Evolutionary conservation across 2,113 vertebrate genomes (phyloP).

Genomic region (Puma concolor): DNA sequence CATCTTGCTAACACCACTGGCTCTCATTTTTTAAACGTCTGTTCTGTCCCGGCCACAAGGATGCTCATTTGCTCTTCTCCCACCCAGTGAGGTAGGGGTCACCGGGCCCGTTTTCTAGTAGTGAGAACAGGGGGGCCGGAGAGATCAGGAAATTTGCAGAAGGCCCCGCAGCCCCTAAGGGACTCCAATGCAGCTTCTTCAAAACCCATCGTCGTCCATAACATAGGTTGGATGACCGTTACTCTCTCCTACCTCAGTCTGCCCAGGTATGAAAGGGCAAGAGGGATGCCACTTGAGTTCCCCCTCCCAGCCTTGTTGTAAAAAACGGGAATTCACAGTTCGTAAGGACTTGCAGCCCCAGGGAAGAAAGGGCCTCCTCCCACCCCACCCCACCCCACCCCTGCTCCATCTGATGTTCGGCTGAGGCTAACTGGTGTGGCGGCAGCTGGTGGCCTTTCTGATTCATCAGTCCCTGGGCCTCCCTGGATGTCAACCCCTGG

Average conservation of each 20-base stretch:
- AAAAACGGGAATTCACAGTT: background rate
- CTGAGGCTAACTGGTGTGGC: fast-evolving
- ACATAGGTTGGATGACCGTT: fast-evolving
- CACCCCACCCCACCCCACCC: fast-evolving
- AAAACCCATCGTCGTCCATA: fast-evolving
- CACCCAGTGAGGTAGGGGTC: fast-evolving
- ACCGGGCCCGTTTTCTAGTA: background rate
- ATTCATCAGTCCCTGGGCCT: background rate
- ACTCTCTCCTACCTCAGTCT: background rate
- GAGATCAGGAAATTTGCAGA: background rate
- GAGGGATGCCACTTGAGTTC: background rate
- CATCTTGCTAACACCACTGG: background rate
- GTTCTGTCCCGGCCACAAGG: background rate
- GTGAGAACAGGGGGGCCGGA: background rate
- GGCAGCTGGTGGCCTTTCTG: background rate
- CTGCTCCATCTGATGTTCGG: background rate
- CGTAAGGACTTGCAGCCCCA: background rate
- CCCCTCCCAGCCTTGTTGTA: background rate
- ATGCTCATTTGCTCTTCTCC: background rate
- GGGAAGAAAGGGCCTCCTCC: background rate
- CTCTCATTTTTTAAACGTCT: background rate
- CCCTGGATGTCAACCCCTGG: background rate
- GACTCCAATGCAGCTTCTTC: background rate
- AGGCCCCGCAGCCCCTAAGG: background rate
- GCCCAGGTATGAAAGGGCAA: background rate